Base-by-base conservation (phyloP, 2,888 invertebrate species). In the Rugalucina vietnamica region DNA sequence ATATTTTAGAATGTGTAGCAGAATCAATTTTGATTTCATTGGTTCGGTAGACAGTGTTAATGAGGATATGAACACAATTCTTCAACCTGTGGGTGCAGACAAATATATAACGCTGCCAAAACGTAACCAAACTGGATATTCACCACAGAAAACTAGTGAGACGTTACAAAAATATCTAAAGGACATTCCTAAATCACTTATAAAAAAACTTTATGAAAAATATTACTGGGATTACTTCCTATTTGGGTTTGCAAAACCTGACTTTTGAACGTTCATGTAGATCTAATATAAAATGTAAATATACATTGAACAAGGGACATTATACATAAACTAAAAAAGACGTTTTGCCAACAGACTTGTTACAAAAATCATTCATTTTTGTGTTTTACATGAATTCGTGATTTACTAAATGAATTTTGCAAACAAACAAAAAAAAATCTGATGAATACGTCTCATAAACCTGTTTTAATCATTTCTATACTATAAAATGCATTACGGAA, bases 241-340 rank as follows among this genome's bases (percentile, higher is more conserved):
- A 34, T 65, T 65, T 65, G 65, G 65, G 32, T 65, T 65, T 65
- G 34, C 5, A 5, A 65, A 65, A 65, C 65, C 65, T n/a, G n/a
- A n/a, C n/a, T n/a, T n/a, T n/a, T n/a, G n/a, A n/a, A n/a, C n/a
- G n/a, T n/a, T n/a, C n/a, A n/a, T n/a, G n/a, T n/a, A n/a, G n/a
- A n/a, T n/a, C n/a, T n/a, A n/a, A n/a, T n/a, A n/a, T n/a, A n/a
- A n/a, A n/a, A n/a, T n/a, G n/a, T n/a, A n/a, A n/a, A n/a, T n/a
- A n/a, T n/a, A n/a, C n/a, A n/a, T n/a, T n/a, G n/a, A n/a, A n/a
- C n/a, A n/a, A n/a, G n/a, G n/a, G n/a, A n/a, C n/a, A n/a, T n/a
- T n/a, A n/a, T n/a, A n/a, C n/a, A n/a, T n/a, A n/a, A n/a, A n/a
- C n/a, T n/a, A n/a, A n/a, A n/a, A n/a, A n/a, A n/a, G n/a, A n/a